Conservation (phyloP, 2,797 vertebrate genomes). For the Glossophaga mutica region DNA sequence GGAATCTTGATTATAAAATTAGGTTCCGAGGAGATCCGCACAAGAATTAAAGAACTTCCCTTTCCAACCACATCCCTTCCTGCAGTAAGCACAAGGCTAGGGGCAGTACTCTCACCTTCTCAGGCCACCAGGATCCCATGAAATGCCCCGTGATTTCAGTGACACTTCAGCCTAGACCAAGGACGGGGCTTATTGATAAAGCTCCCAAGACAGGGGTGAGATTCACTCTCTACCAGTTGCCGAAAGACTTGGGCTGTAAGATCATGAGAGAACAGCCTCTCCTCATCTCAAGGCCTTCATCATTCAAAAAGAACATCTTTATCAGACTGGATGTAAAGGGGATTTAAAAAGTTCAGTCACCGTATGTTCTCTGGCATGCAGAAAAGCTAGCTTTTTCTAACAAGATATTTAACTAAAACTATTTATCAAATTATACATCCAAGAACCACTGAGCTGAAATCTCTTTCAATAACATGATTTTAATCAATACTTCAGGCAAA, state of each 20-base stretch:
- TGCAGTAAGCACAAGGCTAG: not conserved
- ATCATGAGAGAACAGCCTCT: not conserved
- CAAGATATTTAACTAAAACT: constrained; percentile 32
- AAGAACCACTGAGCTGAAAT: constrained; percentile 23
- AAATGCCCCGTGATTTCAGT: not conserved
- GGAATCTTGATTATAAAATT: not conserved
- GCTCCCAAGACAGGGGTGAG: not conserved
- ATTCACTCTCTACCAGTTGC: not conserved
- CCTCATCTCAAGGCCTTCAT: not conserved
- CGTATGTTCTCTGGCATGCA: not conserved
- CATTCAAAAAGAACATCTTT: constrained; percentile 31
- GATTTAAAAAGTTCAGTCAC: not conserved
- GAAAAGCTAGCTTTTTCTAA: constrained; percentile 32
- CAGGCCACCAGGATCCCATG: not conserved
- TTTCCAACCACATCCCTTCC: not conserved
- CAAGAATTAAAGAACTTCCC: not conserved
- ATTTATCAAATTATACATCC: constrained; percentile 31
- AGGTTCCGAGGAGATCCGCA: not conserved
- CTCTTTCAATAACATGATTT: constrained; percentile 30
- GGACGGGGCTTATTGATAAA: not conserved
- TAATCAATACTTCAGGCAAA: constrained; percentile 21
- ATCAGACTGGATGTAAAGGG: not conserved
- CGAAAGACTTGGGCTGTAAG: not conserved
- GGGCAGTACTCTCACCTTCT: not conserved
- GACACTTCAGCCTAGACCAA: not conserved